Percentiles rank a stretch among this genome's conserved stretches.
These are phyloP conservation scores for Lutjanus campechanus DNA, from an alignment of 2,797 vertebrate species.

Conservation along the genomic window DNA sequence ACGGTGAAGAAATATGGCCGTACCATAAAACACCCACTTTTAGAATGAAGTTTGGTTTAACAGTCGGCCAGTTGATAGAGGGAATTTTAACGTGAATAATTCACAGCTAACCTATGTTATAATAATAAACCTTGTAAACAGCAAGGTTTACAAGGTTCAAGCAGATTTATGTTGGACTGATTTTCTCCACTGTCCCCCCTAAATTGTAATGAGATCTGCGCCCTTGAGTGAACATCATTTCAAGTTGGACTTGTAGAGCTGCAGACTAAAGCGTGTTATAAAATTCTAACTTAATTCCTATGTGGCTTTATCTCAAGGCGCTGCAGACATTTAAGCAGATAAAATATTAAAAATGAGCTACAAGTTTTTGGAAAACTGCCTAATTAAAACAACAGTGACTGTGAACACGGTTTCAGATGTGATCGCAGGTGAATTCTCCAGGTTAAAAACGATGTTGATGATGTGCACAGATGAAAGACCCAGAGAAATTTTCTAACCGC, in stretches of 20 bases:
- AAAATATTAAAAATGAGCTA: neutral
- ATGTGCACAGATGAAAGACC: conserved; percentile 36
- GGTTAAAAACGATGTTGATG: conserved; percentile 25
- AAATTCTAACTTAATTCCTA: neutral
- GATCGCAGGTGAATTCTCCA: conserved; percentile 31
- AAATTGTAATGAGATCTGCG: too few species aligned
- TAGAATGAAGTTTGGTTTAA: too few species aligned
- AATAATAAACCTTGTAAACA: too few species aligned
- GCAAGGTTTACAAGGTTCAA: too few species aligned
- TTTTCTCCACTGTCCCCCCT: too few species aligned
- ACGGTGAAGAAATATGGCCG: too few species aligned
- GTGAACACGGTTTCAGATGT: neutral
- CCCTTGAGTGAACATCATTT: neutral
- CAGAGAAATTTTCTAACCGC: conserved; percentile 3
- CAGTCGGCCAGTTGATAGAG: too few species aligned
- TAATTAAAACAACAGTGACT: neutral
- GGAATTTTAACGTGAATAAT: too few species aligned
- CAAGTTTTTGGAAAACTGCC: neutral
- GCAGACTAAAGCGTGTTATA: neutral
- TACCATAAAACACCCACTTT: too few species aligned
- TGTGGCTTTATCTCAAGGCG: neutral
- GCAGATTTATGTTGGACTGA: too few species aligned
- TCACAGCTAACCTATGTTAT: too few species aligned
- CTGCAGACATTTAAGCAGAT: conserved; percentile 2
- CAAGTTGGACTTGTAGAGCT: neutral